A percentile compares a stretch with the other conserved stretches of the same genome.
Evolutionary conservation across 2,888 invertebrate genomes (phyloP).

Genomic region (Cylindroiulus punctatus): DNA sequence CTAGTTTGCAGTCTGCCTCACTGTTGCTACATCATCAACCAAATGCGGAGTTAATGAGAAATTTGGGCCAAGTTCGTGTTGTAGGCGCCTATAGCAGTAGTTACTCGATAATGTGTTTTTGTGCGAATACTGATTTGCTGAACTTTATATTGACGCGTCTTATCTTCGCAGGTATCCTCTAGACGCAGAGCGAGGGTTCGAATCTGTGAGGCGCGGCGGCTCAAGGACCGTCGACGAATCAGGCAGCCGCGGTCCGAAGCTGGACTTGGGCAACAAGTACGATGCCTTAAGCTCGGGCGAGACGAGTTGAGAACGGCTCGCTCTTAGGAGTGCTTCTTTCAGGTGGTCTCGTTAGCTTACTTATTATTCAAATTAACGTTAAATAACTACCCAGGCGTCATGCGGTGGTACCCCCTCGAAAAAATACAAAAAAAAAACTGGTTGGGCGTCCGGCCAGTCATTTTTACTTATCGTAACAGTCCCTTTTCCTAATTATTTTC

Average conservation of each 20-base stretch:
- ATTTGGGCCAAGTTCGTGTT: too few relatives aligned
- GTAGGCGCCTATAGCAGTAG: too few relatives aligned
- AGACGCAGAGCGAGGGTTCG: slow-evolving; percentile 56
- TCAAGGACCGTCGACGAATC: slow-evolving; percentile 54
- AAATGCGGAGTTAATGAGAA: too few relatives aligned
- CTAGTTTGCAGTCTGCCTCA: too few relatives aligned
- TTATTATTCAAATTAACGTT: slow-evolving; percentile 49
- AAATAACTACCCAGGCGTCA: neutral
- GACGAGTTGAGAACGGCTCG: slow-evolving; percentile 55
- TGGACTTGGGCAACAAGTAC: slow-evolving; percentile 74
- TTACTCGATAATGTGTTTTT: too few relatives aligned
- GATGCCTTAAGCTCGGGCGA: slow-evolving; percentile 72
- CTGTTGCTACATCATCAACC: too few relatives aligned
- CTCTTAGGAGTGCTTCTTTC: neutral
- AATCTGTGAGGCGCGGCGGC: slow-evolving; percentile 57
- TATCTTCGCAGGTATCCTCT: neutral
- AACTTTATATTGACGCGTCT: too few relatives aligned
- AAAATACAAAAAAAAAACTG: neutral
- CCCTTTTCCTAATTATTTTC: too few relatives aligned
- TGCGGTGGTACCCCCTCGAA: neutral
- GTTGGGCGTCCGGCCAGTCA: neutral
- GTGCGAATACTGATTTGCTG: too few relatives aligned
- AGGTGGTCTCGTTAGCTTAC: slow-evolving; percentile 51
- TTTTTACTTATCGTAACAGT: neutral
- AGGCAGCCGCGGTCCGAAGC: slow-evolving; percentile 66